A percentile compares a stretch with the other conserved stretches of the same genome.
Conservation (phyloP, 2,113 vertebrate genomes). For the Mugil cephalus region DNA sequence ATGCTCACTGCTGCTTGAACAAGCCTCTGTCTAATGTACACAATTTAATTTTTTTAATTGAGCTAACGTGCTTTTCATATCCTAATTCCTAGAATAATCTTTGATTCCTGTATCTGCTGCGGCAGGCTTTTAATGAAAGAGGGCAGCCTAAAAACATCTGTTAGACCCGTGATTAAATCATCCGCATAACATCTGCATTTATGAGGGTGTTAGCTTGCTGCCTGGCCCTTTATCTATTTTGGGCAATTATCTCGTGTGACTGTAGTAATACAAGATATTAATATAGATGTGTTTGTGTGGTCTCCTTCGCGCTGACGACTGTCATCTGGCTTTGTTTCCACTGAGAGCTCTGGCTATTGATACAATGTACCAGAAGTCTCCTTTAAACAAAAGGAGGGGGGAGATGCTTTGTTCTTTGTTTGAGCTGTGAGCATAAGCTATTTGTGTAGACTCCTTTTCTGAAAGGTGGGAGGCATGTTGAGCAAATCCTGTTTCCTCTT, state of each 20-base stretch:
- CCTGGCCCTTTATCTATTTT: constrained; percentile 78
- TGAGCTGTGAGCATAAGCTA: constrained; percentile 53
- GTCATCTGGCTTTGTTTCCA: constrained; percentile 68
- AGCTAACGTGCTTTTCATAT: constrained; percentile 95
- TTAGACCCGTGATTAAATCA: constrained; percentile 87
- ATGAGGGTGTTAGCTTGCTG: constrained; percentile 84
- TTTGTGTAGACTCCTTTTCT: constrained; percentile 63
- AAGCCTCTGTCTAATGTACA: constrained; percentile 91
- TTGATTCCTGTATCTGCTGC: constrained; percentile 88
- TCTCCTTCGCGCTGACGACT: constrained; percentile 46
- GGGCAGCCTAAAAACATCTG: constrained; percentile 87
- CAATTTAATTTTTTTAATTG: constrained; percentile 99
- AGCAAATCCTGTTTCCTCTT: constrained; percentile 69
- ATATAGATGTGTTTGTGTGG: constrained; percentile 73
- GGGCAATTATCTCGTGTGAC: constrained; percentile 76
- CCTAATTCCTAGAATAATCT: constrained; percentile 96
- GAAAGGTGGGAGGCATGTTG: constrained; percentile 68
- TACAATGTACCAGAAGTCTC: constrained; percentile 50
- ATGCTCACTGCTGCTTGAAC: constrained; percentile 88
- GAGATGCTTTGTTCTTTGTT: constrained; percentile 62
- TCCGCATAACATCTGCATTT: constrained; percentile 89
- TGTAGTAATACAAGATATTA: constrained; percentile 72
- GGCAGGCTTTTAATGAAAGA: constrained; percentile 91
- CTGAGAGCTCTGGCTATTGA: constrained; percentile 57
- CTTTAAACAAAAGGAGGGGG: constrained; percentile 63